phyloP scores from a whole-genome alignment of 1,140 invertebrate species.

The Bradynema listronoti region DNA sequence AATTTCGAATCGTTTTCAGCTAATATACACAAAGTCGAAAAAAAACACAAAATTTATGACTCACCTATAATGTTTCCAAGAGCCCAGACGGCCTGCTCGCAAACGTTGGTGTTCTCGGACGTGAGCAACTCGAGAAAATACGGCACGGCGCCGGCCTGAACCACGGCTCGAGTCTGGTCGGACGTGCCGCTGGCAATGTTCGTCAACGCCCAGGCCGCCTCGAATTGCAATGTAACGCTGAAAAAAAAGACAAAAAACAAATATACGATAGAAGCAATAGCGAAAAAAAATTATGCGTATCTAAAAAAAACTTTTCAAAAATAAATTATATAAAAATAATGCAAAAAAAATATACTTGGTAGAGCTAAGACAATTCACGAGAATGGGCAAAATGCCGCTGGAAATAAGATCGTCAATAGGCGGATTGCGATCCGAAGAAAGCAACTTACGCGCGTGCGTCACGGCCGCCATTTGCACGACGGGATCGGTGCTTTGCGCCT shows the following conservation, averaged over 20 bases:
- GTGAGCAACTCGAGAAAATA: conserved; percentile 79
- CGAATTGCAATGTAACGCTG: conserved; percentile 88
- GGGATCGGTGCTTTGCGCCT: conserved; percentile 46
- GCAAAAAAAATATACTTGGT: conserved; percentile 70
- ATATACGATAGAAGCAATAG: background rate
- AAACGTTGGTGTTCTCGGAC: conserved; percentile 90
- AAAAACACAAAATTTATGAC: conserved; percentile 16
- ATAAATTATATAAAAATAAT: too few relatives aligned
- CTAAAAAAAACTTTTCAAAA: too few relatives aligned
- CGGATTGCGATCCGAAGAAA: conserved; percentile 93
- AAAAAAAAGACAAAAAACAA: conserved; percentile 16
- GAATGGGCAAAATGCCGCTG: conserved; percentile 83
- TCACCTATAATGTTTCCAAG: conserved; percentile 90
- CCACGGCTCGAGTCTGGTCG: conserved; percentile 87
- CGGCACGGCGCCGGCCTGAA: conserved; percentile 84
- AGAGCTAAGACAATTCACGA: conserved; percentile 80
- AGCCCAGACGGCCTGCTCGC: conserved; percentile 98
- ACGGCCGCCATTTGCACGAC: conserved; percentile 51
- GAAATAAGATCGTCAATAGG: conserved; percentile 93
- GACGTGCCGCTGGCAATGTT: conserved; percentile 97
- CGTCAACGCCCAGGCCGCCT: conserved; percentile 96
- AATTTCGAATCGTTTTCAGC: background rate
- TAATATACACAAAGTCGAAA: conserved; percentile 14
- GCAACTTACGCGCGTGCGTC: conserved; percentile 68
- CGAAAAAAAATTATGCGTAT: conserved; percentile 25